Percentiles rank a stretch among this genome's conserved stretches.
Conservation (phyloP, 37 sponge, comb jelly and placozoan species). For the Haliclona indistincta region DNA sequence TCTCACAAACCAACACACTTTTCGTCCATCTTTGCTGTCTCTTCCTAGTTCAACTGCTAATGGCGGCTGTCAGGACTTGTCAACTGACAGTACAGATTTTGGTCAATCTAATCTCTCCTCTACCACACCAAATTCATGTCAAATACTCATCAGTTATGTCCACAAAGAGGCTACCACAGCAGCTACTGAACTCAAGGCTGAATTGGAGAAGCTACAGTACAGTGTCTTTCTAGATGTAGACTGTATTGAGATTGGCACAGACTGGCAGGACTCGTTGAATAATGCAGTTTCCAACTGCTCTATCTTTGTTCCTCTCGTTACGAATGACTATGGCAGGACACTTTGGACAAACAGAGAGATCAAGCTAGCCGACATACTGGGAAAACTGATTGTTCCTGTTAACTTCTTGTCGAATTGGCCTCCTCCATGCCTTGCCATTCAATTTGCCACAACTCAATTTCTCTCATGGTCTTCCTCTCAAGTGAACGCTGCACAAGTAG, state of each 20-base stretch:
- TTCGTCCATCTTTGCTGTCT: too few relatives aligned
- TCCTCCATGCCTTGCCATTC: conserved; percentile 86
- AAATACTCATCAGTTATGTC: conserved; percentile 84
- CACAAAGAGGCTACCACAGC: conserved; percentile 56
- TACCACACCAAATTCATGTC: conserved; percentile 12
- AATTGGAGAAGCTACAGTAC: conserved; percentile 51
- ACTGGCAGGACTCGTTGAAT: conserved; percentile 87
- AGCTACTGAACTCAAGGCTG: conserved; percentile 53
- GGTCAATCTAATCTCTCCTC: background rate
- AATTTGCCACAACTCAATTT: conserved; percentile 89
- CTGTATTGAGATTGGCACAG: conserved; percentile 60
- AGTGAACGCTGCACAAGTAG: background rate
- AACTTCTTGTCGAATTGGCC: conserved; percentile 76
- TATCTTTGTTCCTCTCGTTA: conserved; percentile 78
- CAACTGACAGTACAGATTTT: background rate
- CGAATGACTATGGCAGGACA: conserved; percentile 74
- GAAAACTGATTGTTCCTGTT: conserved; percentile 75
- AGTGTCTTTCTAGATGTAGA: conserved; percentile 71
- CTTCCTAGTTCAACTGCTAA: too few relatives aligned
- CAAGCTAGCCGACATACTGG: conserved; percentile 82
- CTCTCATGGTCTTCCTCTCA: background rate
- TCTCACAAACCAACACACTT: too few relatives aligned
- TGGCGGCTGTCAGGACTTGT: too few relatives aligned
- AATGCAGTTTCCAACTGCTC: conserved; percentile 68
- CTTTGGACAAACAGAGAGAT: conserved; percentile 90